Percentiles rank a stretch among this genome's conserved stretches.
Conservation (phyloP, 1,140 invertebrate genomes). For the Aricia agestis region DNA sequence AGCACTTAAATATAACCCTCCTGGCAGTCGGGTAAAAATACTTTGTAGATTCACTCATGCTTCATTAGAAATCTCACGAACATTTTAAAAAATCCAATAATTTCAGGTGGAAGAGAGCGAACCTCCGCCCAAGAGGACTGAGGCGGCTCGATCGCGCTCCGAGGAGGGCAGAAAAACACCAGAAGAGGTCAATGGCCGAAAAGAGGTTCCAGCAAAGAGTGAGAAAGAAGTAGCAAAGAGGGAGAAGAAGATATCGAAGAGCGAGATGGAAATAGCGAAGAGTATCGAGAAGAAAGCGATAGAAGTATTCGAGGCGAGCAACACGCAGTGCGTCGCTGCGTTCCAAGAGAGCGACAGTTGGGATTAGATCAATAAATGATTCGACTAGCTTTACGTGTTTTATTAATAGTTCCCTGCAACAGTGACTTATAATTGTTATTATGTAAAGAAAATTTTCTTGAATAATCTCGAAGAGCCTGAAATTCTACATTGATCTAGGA, state of each 20-base stretch:
- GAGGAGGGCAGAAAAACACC: conserved; percentile 27
- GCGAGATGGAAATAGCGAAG: conserved; percentile 30
- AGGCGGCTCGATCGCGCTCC: conserved; percentile 27
- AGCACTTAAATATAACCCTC: too few species aligned
- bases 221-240: conserved; percentile 31
- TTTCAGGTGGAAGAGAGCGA: conserved; percentile 47
- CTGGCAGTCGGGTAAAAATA: too few species aligned
- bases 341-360: conserved; percentile 66
- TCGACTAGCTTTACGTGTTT: conserved; percentile 21
- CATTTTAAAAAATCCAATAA: too few species aligned
- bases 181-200: conserved; percentile 34
- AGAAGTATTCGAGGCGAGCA: conserved; percentile 38
- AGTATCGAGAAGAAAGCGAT: conserved; percentile 34
- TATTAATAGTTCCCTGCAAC: conserved; percentile 20
- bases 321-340: conserved; percentile 41
- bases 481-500: too few species aligned
- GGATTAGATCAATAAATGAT: conserved; percentile 48
- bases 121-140: conserved; percentile 45
- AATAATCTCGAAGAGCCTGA: too few species aligned
- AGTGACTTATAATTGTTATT: too few species aligned
- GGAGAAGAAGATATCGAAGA: conserved; percentile 30
- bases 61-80: too few species aligned
- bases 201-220: conserved; percentile 31
- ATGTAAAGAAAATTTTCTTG: too few species aligned
- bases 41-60: too few species aligned